phyloP scores from a whole-genome alignment of 2,113 vertebrate species.

The Cygnus atratus region DNA sequence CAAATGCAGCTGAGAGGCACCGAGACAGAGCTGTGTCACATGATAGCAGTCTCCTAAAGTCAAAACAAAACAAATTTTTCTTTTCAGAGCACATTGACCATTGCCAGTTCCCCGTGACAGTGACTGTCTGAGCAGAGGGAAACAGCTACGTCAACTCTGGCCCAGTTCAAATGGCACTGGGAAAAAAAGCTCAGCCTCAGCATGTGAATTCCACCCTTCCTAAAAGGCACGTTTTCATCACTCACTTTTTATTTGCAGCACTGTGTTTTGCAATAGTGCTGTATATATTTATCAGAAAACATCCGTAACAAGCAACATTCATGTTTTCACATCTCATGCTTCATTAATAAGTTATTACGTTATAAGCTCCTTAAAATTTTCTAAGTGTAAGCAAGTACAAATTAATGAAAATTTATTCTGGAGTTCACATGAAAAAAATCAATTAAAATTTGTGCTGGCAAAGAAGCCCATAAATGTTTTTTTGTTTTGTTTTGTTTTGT shows the following conservation, averaged over 20 bases:
- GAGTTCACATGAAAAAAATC: not conserved
- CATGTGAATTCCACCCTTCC: not conserved
- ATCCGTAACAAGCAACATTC: accelerated
- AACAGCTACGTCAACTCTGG: not conserved
- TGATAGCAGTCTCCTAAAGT: not conserved
- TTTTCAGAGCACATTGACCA: not conserved
- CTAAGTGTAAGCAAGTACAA: not conserved
- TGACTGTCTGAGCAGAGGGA: not conserved
- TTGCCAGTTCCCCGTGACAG: not conserved
- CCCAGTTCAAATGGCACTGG: not conserved
- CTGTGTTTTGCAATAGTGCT: accelerated
- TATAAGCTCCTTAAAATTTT: not conserved
- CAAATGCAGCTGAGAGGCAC: not conserved
- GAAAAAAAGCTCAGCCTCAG: not conserved
- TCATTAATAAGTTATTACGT: not conserved
- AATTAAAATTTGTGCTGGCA: not conserved
- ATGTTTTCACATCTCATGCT: not conserved
- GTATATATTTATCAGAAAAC: not conserved
- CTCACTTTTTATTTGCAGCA: not conserved
- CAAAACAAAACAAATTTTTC: not conserved
- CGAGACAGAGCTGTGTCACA: not conserved
- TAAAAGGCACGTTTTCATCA: not conserved
- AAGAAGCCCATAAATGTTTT: not conserved
- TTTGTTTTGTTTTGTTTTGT: not conserved
- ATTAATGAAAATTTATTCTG: not conserved